phyloP scores from a whole-genome alignment of 1,140 invertebrate genomes.

The Lepidurus couesii region DNA sequence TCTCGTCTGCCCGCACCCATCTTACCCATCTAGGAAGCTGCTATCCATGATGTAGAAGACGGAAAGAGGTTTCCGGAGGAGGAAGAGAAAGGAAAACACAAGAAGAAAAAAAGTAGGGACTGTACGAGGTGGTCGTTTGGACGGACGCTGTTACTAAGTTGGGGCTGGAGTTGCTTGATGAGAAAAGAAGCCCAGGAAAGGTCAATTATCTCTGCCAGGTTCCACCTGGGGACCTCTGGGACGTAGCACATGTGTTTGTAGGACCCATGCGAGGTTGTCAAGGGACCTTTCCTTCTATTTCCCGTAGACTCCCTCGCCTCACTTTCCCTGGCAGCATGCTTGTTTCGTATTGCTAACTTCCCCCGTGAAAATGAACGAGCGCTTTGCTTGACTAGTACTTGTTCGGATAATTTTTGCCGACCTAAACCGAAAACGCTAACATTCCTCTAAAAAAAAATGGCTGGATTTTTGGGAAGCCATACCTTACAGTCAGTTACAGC shows the following conservation, averaged over 20 bases:
- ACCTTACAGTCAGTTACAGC: neutral
- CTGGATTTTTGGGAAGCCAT: too few species aligned
- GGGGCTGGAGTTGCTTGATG: neutral
- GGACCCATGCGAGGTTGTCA: neutral
- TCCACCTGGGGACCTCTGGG: slow-evolving; percentile 16
- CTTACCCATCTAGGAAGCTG: neutral
- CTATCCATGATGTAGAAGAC: neutral
- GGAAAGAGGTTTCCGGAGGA: neutral
- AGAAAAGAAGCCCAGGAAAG: slow-evolving; percentile 21
- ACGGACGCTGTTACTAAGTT: neutral
- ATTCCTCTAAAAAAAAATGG: too few species aligned
- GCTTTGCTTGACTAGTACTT: neutral
- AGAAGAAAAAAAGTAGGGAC: neutral
- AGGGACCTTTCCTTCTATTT: neutral
- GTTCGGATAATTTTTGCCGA: neutral
- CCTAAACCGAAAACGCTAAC: neutral
- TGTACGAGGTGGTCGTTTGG: neutral
- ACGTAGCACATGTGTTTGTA: slow-evolving; percentile 22
- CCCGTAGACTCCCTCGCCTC: neutral
- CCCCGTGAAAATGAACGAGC: neutral
- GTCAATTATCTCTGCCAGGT: slow-evolving; percentile 13
- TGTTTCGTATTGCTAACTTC: neutral
- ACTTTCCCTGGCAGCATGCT: neutral
- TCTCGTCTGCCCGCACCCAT: too few species aligned
- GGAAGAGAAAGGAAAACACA: neutral